These are phyloP conservation scores for Anthoptus insignis DNA, from an alignment of 2,888 invertebrate genomes.

Conservation along the genomic window DNA sequence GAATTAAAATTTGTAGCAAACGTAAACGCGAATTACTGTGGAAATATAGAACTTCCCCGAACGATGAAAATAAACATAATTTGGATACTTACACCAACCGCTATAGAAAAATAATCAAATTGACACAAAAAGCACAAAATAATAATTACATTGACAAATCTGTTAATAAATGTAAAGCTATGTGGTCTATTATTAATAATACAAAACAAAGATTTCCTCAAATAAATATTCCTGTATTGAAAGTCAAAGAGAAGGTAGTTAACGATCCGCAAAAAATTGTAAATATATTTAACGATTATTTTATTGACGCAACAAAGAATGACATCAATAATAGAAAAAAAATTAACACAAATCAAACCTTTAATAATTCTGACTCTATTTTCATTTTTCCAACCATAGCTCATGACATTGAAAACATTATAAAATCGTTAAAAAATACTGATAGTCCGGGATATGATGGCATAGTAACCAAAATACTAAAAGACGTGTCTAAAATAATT, in stretches of 20 bases:
- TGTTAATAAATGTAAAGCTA: constrained; percentile 5
- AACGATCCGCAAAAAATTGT: constrained; percentile 24
- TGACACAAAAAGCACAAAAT: constrained; percentile 15
- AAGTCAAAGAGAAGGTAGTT: neutral
- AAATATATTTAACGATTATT: constrained; percentile 27
- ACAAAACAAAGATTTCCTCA: neutral
- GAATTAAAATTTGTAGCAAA: constrained; percentile 10
- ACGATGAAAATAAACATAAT: neutral
- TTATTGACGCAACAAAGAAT: neutral
- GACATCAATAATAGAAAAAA: constrained; percentile 17
- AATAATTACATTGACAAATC: neutral
- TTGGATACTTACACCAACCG: neutral
- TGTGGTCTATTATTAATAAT: neutral
- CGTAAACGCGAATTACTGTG: constrained; percentile 9
- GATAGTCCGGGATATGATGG: constrained; percentile 32
- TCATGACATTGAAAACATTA: constrained; percentile 6
- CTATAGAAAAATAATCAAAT: constrained; percentile 1
- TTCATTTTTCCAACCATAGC: neutral
- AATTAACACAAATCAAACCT: neutral
- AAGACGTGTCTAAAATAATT: constrained; percentile 1
- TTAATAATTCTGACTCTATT: neutral
- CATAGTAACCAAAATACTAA: constrained; percentile 31
- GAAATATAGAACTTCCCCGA: neutral
- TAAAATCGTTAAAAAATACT: constrained; percentile 29
- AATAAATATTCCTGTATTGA: neutral